Conservation (phyloP, 2,113 vertebrate genomes). For the Podarcis raffonei region DNA sequence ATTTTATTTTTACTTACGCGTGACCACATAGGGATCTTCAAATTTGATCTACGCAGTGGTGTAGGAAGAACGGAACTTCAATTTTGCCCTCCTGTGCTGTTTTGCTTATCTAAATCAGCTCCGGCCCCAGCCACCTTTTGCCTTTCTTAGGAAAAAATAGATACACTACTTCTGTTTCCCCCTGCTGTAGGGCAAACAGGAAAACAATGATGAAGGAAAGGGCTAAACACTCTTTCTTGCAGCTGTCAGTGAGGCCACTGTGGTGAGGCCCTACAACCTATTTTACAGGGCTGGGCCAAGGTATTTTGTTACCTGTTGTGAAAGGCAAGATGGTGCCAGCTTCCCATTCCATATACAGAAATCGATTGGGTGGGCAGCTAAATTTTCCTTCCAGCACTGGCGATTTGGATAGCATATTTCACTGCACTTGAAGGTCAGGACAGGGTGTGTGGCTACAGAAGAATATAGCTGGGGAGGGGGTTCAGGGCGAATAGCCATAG, state of each 20-base stretch:
- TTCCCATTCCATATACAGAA: too few species aligned
- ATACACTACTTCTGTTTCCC: background rate
- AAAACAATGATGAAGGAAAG: background rate
- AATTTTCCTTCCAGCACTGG: too few species aligned
- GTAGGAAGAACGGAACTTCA: background rate
- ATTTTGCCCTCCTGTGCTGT: background rate
- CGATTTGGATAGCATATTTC: too few species aligned
- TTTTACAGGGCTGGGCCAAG: background rate
- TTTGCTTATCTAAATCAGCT: background rate
- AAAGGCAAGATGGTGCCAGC: too few species aligned
- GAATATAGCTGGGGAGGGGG: too few species aligned
- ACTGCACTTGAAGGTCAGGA: too few species aligned
- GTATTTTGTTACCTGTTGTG: too few species aligned
- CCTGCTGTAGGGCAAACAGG: background rate
- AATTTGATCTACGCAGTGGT: background rate
- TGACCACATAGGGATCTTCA: background rate
- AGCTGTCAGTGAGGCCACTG: too few species aligned
- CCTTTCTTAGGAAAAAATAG: background rate
- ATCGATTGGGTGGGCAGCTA: too few species aligned
- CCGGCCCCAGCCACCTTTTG: background rate
- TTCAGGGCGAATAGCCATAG: too few species aligned
- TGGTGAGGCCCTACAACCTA: background rate
- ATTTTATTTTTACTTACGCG: background rate
- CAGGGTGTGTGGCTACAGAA: too few species aligned
- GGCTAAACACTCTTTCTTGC: background rate